Base-by-base conservation (phyloP, 2,113 vertebrate species). In the Dasyornis broadbenti region DNA sequence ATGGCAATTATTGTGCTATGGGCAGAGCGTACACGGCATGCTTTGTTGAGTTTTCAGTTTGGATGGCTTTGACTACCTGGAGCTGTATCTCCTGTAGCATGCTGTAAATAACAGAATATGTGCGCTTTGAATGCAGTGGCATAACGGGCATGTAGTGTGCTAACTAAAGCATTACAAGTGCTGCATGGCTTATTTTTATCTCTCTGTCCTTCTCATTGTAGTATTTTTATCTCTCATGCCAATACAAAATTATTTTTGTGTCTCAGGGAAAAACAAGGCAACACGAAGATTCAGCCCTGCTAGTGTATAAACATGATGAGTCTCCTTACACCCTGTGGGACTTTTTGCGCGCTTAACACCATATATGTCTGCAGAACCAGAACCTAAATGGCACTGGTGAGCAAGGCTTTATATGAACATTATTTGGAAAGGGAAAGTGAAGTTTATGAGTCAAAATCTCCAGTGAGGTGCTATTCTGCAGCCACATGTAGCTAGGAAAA, bases 131-230 rank as follows among this genome's bases (percentile, higher is more conserved):
- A 77, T 56, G 60, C 60, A 40, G 35, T 5, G 63, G 44, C 30
- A 22, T 28, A 92, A 91, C 1, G 5, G 59, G 85, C 71, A 80
- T 0, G 3, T 6, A 83, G 66, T 1, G 0, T 12, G 52, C 64
- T 92, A 91, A 85, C 66, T 85, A 91, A 91, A 93, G 90, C 85
- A 80, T 47, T 73, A 89, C 76, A 80, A 93, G 68, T 11, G 35
- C 75, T 60, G 52, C 63, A n/a, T 10, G 68, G 50, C 63, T 94
- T 94, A 94, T 94, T 97, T 96, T 96, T 93, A 69, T 92, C 71
- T 69, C 88, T 22, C 56, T 0, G 31, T 77, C 71, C 82, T 86
- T 66, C 88, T 80, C 76, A 66, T 78, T 60, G 54, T 11, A 82
- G 90, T 73, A 86, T 88, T 96, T 95, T 96, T 92, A 81, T 92